phyloP scores from a whole-genome alignment of 2,888 invertebrate species.

The Masnerella sp. region DNA sequence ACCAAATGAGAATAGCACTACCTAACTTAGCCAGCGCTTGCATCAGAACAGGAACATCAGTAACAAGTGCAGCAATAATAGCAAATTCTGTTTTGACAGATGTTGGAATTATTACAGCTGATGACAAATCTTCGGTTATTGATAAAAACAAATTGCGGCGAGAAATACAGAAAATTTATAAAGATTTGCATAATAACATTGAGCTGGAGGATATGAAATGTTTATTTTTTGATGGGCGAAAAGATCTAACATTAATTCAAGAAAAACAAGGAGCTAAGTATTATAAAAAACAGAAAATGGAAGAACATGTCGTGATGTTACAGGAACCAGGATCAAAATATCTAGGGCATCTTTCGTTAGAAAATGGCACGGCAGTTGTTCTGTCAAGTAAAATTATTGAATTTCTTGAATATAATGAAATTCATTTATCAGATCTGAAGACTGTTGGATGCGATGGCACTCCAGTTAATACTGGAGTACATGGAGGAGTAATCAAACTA shows the following conservation, averaged over 20 bases:
- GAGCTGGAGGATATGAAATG: not conserved
- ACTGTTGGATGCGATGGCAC: conserved; percentile 22
- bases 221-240: conserved; percentile 14
- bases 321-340: conserved; percentile 17
- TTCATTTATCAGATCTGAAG: not conserved
- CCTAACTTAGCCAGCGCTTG: conserved; percentile 2
- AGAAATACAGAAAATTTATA: conserved; percentile 1
- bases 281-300: conserved; percentile 9
- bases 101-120: not conserved
- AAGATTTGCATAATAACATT: not conserved
- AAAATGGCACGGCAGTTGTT: not conserved
- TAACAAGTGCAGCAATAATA: conserved; percentile 6
- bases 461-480: conserved; percentile 18
- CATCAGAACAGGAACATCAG: conserved; percentile 10
- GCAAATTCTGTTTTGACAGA: conserved; percentile 6
- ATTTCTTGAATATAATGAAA: conserved; percentile 9
- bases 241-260: conserved; percentile 12
- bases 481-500: conserved; percentile 5
- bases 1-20: conserved; percentile 5
- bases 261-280: conserved; percentile 12
- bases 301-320: conserved; percentile 11
- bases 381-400: not conserved
- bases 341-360: conserved; percentile 4
- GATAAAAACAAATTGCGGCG: conserved; percentile 15
- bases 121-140: conserved; percentile 7